Conservation (phyloP, 1,140 invertebrate species). For the Heliconius congener region DNA sequence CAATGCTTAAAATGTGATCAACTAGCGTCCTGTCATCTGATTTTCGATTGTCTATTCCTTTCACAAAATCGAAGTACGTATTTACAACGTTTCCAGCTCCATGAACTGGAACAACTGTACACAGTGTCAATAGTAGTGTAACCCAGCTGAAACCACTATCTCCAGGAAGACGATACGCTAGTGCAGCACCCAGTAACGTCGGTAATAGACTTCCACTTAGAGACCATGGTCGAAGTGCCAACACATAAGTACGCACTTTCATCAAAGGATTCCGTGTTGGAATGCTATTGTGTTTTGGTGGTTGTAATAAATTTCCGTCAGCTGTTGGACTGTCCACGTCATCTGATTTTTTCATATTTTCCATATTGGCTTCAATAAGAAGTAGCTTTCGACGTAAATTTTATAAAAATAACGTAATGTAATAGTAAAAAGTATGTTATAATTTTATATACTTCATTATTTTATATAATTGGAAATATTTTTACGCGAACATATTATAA, state of each 20-base stretch:
- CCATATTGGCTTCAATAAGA: conserved; percentile 42
- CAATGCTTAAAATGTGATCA: conserved; percentile 92
- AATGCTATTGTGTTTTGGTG: conserved; percentile 58
- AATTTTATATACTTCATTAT: conserved; percentile 14
- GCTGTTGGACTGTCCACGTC: conserved; percentile 58
- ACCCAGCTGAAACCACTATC: conserved; percentile 88
- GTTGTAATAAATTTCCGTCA: conserved; percentile 72
- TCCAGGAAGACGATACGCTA: conserved; percentile 90
- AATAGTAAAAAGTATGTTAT: conserved; percentile 22
- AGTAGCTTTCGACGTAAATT: neutral
- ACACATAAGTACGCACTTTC: conserved; percentile 93
- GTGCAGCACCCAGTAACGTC: conserved; percentile 91
- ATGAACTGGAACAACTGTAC: conserved; percentile 94
- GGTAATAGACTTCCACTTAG: conserved; percentile 95
- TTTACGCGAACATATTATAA: neutral
- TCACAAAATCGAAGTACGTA: conserved; percentile 96
- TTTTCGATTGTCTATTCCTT: conserved; percentile 95
- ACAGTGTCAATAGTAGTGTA: conserved; percentile 89
- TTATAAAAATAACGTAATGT: conserved; percentile 17
- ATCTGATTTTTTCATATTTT: conserved; percentile 52
- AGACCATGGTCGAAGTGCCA: conserved; percentile 95
- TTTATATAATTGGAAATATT: conserved; percentile 9
- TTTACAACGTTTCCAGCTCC: conserved; percentile 98
- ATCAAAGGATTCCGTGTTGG: conserved; percentile 83
- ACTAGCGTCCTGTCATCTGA: conserved; percentile 96